These are phyloP conservation scores for Macrosiphum euphorbiae DNA, from an alignment of 2,888 invertebrate genomes.

Conservation along the genomic window DNA sequence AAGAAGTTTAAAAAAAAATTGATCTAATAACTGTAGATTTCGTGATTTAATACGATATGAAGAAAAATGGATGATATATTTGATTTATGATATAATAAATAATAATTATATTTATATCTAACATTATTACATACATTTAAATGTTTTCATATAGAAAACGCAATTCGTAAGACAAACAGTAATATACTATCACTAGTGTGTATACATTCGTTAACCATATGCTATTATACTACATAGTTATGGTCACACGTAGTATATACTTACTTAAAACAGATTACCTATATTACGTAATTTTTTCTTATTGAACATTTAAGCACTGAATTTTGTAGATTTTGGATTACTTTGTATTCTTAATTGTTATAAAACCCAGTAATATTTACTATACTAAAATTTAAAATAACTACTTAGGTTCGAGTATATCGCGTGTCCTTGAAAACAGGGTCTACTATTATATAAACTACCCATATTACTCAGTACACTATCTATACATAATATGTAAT, in stretches of 20 bases:
- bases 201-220: not conserved
- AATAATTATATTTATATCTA: not conserved
- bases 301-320: not conserved
- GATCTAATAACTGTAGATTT: not conserved
- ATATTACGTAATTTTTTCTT: not conserved
- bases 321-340: not conserved
- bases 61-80: not conserved
- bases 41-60: not conserved
- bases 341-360: not conserved
- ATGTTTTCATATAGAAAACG: not conserved
- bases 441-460: too few relatives aligned
- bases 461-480: too few relatives aligned
- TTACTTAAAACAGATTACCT: not conserved
- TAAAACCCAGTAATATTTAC: too few relatives aligned
- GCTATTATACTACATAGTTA: not conserved
- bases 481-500: too few relatives aligned
- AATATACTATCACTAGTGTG: not conserved
- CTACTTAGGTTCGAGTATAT: too few relatives aligned
- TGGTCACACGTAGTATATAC: not conserved
- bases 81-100: not conserved
- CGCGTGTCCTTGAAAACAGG: too few relatives aligned
- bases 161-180: not conserved
- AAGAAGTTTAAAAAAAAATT: not conserved
- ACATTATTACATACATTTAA: not conserved
- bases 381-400: not conserved